Conservation (phyloP, 2,888 invertebrate species). For the Mythimna vitellina region DNA sequence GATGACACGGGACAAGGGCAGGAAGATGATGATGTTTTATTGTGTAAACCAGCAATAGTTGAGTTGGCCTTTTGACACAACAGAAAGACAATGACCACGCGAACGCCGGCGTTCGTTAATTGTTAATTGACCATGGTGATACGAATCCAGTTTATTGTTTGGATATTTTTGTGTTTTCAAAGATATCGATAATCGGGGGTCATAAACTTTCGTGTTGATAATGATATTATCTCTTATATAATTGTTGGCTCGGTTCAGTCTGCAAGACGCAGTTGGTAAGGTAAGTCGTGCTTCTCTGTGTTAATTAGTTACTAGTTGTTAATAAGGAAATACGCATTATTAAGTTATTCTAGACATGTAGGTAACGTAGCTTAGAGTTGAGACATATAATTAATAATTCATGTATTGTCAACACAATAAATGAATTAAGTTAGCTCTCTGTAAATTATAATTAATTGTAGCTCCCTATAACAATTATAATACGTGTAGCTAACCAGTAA, state of each 20-base stretch:
- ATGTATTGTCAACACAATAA: neutral
- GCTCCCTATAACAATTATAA: too few relatives aligned
- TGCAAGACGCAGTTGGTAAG: slow-evolving; percentile 2
- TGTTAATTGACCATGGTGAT: neutral
- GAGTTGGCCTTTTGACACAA: too few relatives aligned
- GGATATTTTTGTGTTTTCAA: slow-evolving; percentile 12
- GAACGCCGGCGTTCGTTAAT: too few relatives aligned
- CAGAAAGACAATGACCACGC: too few relatives aligned
- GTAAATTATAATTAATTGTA: neutral
- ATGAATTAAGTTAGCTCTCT: neutral
- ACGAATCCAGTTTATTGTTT: slow-evolving; percentile 1
- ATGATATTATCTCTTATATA: slow-evolving; percentile 67
- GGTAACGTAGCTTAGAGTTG: neutral
- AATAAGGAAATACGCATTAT: slow-evolving; percentile 7
- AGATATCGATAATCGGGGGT: slow-evolving; percentile 67
- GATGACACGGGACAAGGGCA: too few relatives aligned
- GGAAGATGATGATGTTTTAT: too few relatives aligned
- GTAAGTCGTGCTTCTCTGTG: slow-evolving; percentile 38
- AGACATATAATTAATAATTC: neutral
- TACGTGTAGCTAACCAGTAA: too few relatives aligned
- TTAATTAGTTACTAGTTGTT: slow-evolving; percentile 9
- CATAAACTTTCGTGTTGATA: slow-evolving; percentile 75
- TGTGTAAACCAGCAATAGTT: neutral
- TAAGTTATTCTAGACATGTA: neutral
- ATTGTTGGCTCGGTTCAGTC: slow-evolving; percentile 37